Percentiles rank a stretch among this genome's conserved stretches.
Evolutionary conservation across 2,113 vertebrate genomes (phyloP).

Genomic region (Nyctereutes procyonoides): DNA sequence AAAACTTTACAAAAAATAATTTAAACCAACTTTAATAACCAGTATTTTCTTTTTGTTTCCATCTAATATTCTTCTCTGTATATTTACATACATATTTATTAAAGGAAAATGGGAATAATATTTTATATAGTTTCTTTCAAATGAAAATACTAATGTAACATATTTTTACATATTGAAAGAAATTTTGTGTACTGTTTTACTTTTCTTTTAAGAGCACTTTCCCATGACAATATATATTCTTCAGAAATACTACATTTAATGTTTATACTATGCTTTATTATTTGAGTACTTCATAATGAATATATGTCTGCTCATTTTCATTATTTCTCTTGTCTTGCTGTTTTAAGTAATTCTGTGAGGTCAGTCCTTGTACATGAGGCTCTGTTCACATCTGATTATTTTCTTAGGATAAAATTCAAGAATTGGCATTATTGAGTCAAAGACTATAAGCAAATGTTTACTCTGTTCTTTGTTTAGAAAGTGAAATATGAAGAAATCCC

Average conservation of each 20-base stretch:
- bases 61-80: not conserved
- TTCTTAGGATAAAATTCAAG: constrained; percentile 15
- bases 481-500: not conserved
- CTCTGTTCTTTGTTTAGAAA: constrained; percentile 24
- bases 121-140: constrained; percentile 6
- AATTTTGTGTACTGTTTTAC: not conserved
- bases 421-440: not conserved
- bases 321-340: not conserved
- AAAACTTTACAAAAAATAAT: not conserved
- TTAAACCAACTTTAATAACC: not conserved
- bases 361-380: not conserved
- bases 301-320: not conserved
- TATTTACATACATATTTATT: not conserved
- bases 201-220: not conserved
- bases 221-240: not conserved
- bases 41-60: not conserved
- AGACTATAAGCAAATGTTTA: not conserved
- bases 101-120: not conserved
- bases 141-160: constrained; percentile 21
- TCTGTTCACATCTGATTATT: not conserved
- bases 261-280: not conserved
- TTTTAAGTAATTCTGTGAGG: not conserved
- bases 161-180: not conserved
- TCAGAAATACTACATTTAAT: not conserved
- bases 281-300: not conserved